Evolutionary conservation across 2,113 vertebrate genomes (phyloP).

Genomic region (Thymallus thymallus): DNA sequence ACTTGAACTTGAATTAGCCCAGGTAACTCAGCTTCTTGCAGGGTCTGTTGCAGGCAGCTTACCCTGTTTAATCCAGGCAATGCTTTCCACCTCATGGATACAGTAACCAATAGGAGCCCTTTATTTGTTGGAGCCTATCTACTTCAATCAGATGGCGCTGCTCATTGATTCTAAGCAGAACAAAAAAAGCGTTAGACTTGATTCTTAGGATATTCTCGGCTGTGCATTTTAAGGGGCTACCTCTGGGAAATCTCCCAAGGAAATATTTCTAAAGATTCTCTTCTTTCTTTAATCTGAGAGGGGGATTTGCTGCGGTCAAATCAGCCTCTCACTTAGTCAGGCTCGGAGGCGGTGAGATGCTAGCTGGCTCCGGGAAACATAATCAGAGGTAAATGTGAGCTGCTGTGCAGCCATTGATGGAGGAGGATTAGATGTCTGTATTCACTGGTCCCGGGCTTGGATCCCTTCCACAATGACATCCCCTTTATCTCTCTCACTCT

Average conservation of each 20-base stretch:
- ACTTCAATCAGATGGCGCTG: too few relatives aligned
- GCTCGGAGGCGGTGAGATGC: neutral
- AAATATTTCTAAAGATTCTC: slow-evolving; percentile 33
- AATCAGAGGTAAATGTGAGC: slow-evolving; percentile 21
- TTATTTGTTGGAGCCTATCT: too few relatives aligned
- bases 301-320: too few relatives aligned
- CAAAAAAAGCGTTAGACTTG: too few relatives aligned
- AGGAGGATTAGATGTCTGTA: slow-evolving; percentile 44
- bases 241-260: slow-evolving; percentile 18
- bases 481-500: slow-evolving; percentile 15
- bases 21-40: too few relatives aligned
- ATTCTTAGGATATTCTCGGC: too few relatives aligned
- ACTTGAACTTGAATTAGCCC: too few relatives aligned
- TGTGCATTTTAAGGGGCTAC: slow-evolving; percentile 1
- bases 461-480: slow-evolving; percentile 23
- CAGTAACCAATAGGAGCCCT: too few relatives aligned
- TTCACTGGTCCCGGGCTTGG: slow-evolving; percentile 33
- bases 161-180: too few relatives aligned
- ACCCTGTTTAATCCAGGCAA: too few relatives aligned
- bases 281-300: neutral
- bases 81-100: too few relatives aligned
- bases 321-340: neutral
- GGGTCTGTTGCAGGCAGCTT: too few relatives aligned
- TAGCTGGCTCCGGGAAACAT: slow-evolving; percentile 28
- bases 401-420: slow-evolving; percentile 22